phyloP scores from a whole-genome alignment of 2,888 invertebrate species.

The Ochropleura plecta region DNA sequence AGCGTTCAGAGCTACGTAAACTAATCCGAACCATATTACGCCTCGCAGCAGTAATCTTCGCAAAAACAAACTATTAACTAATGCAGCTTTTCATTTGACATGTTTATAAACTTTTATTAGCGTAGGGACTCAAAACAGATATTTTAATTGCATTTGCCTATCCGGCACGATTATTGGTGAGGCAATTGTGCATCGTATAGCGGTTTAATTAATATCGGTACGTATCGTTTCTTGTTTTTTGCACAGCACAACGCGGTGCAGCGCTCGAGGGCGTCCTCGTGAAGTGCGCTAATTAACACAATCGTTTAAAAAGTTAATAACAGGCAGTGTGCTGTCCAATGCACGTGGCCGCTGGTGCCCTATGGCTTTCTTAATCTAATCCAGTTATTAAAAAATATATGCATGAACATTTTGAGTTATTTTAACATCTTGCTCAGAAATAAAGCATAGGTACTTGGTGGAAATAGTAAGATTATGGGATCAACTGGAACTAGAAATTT shows the following conservation, averaged over 20 bases:
- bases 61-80: constrained; percentile 16
- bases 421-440: not conserved
- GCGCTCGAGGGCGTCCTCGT: constrained; percentile 79
- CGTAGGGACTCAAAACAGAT: constrained; percentile 46
- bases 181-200: constrained; percentile 67
- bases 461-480: not conserved
- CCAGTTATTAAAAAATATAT: constrained; percentile 26
- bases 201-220: constrained; percentile 83
- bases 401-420: not conserved
- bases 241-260: constrained; percentile 69
- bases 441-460: not conserved
- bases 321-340: constrained; percentile 82
- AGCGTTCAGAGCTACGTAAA: not conserved
- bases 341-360: constrained; percentile 80
- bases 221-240: constrained; percentile 83
- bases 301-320: constrained; percentile 89
- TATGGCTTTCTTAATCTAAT: constrained; percentile 64
- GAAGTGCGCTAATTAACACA: constrained; percentile 87
- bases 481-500: not conserved
- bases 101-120: constrained; percentile 35
- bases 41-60: constrained; percentile 2
- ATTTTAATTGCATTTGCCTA: constrained; percentile 59
- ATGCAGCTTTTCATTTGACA: constrained; percentile 12
- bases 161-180: constrained; percentile 51
- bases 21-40: not conserved